Evolutionary conservation across 2,113 vertebrate genomes (phyloP), one percentile per base, ranked within the genome.

Genomic region (Epinephelus cyanopodus): DNA sequence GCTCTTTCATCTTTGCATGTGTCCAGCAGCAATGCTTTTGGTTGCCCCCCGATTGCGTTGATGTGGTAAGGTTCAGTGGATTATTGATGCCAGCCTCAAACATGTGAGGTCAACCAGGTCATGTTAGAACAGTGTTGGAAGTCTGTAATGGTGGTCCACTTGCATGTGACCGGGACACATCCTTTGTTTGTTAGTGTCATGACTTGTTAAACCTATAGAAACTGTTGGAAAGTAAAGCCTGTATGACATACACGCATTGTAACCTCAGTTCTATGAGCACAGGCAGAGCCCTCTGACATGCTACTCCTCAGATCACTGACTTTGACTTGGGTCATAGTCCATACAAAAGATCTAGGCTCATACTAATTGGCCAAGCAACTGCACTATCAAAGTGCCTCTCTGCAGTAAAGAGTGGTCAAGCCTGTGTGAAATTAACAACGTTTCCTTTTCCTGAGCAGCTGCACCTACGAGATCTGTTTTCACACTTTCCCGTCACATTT

Each of bases 1-100:
- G 15, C 65, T 29, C 82, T 87, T 88, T 86, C 57, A 87, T 89
- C 63, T 78, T 72, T 79, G 66, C 79, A 87, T 87, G 79, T 61
- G 56, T 81, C 66, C 77, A 10, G 74, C 74, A 74, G 27, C 14
- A 47, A 27, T 75, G 79, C 71, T 73, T 70, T 78, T 61, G 25
- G 69, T 58, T 79, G 37, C 68, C 54, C 23, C 61, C 27, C 57
- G 19, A 80, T 78, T 80, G 58, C 21, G 4, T 47, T 81, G 74
- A 83, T 82, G 86, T 23, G 80, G 79, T 81, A 63, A 18, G 56
- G 23, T 67, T 69, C 78, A 75, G 81, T 54, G 50, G 69, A 77
- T 45, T 79, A 83, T 79, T 78, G 71, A 70, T 60, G 79, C 74
- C 45, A 69, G 61, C 48, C 65, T 85, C 71, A 72, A 48, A 12